Evolutionary conservation across 53 echinoderm and acorn worm genomes (phyloP), one percentile per base, ranked within the genome.

Genomic region (Patiria pectinifera): DNA sequence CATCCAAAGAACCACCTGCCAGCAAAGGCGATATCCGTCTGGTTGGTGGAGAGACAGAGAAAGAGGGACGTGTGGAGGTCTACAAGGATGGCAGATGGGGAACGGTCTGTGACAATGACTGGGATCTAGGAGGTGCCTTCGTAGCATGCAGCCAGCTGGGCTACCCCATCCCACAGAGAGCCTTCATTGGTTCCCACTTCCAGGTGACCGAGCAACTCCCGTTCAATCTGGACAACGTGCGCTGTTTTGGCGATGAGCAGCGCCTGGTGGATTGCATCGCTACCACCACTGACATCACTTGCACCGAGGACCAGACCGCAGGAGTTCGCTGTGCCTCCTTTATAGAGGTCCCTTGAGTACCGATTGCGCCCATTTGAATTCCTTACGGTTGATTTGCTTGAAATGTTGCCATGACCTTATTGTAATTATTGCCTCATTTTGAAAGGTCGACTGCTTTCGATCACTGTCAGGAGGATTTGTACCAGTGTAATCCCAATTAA

Each of bases 51-150:
- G n/a, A 43, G 23, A 23, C 69, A 22, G 69, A 80, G 45, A 45
- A 14, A 18, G 90, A 90, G 90, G 90, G 87, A n/a, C 61, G 90
- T 10, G 81, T 90, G 14, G 90, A 90, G 69, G 48, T 90, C 49
- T 80, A 63, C 24, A 4, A 62, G 80, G 69, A 46, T 14, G 66
- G 69, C 2, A 3, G 6, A 23, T 90, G 90, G 90, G 90, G 90
- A 13, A 77, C 69, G 14, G 21, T 90, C 35, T 90, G 90, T 66
- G 69, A 70, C 90, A 66, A 81, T 45, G 62, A 81, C 21, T 90
- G 90, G 90, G 82, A 90, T 16, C 24, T 63, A 2, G 71, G 48
- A 6, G 90, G 80, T 80, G 90, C 90, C 14, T 48, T 90, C 19
- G 26, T 90, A 4, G 35, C 87, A 44, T 90, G 90, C 66, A 19